phyloP scores from a whole-genome alignment of 2,797 vertebrate genomes.

The Brotula barbata region DNA sequence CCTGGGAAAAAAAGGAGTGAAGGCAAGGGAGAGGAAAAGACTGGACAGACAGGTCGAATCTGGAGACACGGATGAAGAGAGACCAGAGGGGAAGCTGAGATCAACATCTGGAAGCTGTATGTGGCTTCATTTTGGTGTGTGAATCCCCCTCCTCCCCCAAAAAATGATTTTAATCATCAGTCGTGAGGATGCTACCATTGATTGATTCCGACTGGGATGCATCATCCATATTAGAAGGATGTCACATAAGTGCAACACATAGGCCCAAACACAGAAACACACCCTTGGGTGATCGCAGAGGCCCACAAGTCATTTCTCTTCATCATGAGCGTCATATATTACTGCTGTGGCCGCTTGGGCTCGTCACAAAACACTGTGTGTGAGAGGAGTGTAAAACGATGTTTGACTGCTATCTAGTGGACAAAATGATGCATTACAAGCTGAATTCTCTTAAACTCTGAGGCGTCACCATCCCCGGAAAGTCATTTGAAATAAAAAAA shows the following conservation, averaged over 20 bases:
- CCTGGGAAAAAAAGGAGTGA: constrained; percentile 2
- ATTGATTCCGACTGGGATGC: too few relatives aligned
- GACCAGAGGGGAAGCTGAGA: too few relatives aligned
- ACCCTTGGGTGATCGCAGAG: constrained; percentile 1
- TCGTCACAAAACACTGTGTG: constrained; percentile 17
- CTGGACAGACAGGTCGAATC: too few relatives aligned
- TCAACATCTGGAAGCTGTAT: too few relatives aligned
- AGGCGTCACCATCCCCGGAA: background rate
- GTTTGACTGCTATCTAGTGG: constrained; percentile 53
- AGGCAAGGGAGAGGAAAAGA: background rate
- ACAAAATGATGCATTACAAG: constrained; percentile 25
- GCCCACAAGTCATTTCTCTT: constrained; percentile 16
- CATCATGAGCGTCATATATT: background rate
- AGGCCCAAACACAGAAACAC: background rate
- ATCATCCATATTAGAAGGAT: background rate
- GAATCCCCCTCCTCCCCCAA: too few relatives aligned
- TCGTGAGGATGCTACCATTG: too few relatives aligned
- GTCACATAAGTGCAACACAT: background rate
- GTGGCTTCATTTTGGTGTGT: too few relatives aligned
- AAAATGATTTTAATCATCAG: background rate
- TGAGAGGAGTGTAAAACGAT: background rate
- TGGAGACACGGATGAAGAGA: too few relatives aligned
- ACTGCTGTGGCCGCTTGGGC: constrained; percentile 7
- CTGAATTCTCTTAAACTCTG: background rate
- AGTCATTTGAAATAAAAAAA: too few relatives aligned